Base-by-base conservation (phyloP, 2,797 vertebrate species). In the Poeciliopsis presidionis region DNA sequence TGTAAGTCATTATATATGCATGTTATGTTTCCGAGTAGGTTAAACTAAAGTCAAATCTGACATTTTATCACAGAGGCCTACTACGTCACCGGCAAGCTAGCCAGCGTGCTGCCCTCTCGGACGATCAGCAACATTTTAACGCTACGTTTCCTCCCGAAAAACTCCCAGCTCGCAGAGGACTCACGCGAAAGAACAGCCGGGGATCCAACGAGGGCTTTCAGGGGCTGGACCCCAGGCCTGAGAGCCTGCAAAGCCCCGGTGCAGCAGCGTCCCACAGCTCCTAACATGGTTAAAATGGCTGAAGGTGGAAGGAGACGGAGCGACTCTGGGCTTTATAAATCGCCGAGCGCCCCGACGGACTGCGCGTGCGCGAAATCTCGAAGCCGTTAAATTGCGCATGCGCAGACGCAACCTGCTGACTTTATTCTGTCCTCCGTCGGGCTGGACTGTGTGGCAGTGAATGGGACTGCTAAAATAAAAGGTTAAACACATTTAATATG, bases 211-310 rank as follows among this genome's bases (percentile, higher is more conserved):
- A 96, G 93, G 8, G 94, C 92, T 81, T 96, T 96, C 2, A 96
- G 87, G 73, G 95, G 90, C 76, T 92, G 94, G 74, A 92, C 91
- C 83, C 94, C 95, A 77, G 95, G 95, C 94, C 92, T 95, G 1
- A 96, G 91, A 82, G 95, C 95, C 92, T 95, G 93, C 80, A 95
- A 81, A 84, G 92, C 95, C 83, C 95, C 94, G 63, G 94, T 92
- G 89, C 96, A 95, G 87, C 95, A 96, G 87, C 95, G 95, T 94
- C 95, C 95, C 80, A 95, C 95, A 78, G 94, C 94, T 90, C 93
- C 94, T 28, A 96, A 93, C 96, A 96, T 96, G 25, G 61, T 95
- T 79, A 95, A 96, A 95, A 96, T 96, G 96, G 95, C 95, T 95
- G 95, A 96, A 96, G 95, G 95, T 95, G 95, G 95, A 95, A 94